Evolutionary conservation across 2,888 invertebrate genomes (phyloP), one percentile per base, ranked within the genome.

Genomic region (Chymomyza fuscimana): DNA sequence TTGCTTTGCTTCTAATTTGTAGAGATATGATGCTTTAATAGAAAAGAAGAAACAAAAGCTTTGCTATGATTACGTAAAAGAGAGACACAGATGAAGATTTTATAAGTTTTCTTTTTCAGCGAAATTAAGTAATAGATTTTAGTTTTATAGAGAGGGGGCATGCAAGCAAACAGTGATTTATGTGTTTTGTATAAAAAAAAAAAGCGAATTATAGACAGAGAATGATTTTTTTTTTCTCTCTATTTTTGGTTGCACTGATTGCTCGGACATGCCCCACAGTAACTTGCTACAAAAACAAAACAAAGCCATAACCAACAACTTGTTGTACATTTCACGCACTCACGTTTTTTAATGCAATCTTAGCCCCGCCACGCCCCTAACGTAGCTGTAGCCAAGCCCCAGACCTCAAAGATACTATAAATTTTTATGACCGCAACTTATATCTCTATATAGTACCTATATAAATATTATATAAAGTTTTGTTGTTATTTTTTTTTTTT

Each of bases 271-370:
- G 51, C 51, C 51, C 51, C n/a, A 51, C 1, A 51, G 9, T 16
- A 25, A 25, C 19, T 19, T 1, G 19, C 19, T 19, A 19, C 19
- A 19, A 19, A 19, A 19, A 19, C 19, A 19, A 19, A 19, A 19
- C 1, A 19, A 19, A 19, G 1, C 19, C 19, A 19, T 19, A 19
- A 19, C 1, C 15, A 51, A 51, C 56, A 56, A 22, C 56, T 69
- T 84, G 65, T 69, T 72, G 69, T 65, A 73, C 71, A 80, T 82
- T 83, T 79, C 68, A 87, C 82, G 83, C 87, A 83, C 88, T 86
- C 83, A 83, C 83, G 83, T 88, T 83, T 86, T 79, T 76, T 75
- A 76, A 86, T 88, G 83, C 83, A 83, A 83, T 79, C 64, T 22
- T 72, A 60, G 51, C 60, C 59, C 72, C 71, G 63, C 61, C 40